Percentiles rank a stretch among this genome's conserved stretches.
phyloP scores from a whole-genome alignment of 2,888 invertebrate species.

The Athalia cordata region DNA sequence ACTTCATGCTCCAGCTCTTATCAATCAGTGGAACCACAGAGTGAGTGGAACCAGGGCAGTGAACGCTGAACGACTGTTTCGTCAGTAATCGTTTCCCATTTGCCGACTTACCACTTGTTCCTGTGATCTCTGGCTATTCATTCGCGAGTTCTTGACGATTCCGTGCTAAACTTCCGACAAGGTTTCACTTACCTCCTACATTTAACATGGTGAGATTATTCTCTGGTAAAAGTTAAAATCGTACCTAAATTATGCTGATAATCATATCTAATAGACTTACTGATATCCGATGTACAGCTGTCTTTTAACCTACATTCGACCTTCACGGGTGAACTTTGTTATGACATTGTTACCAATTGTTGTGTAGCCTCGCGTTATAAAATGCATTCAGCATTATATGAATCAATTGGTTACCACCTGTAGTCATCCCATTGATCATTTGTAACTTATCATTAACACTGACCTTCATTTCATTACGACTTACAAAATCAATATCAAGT shows the following conservation, averaged over 20 bases:
- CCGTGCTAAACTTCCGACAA: neutral
- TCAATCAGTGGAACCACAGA: no score
- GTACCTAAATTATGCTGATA: neutral
- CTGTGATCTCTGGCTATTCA: conserved; percentile 18
- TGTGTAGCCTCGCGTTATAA: neutral
- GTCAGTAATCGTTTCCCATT: no score
- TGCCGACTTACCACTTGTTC: neutral
- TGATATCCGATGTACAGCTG: neutral
- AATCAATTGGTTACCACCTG: neutral
- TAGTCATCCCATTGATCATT: neutral
- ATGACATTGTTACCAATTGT: conserved; percentile 29
- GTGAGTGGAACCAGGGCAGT: no score
- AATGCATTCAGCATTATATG: neutral
- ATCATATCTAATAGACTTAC: neutral
- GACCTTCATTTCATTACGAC: neutral
- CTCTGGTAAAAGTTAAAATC: neutral
- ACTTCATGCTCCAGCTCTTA: no score
- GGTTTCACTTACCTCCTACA: neutral
- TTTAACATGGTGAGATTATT: conserved; percentile 28
- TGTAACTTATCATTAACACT: no score
- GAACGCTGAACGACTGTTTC: no score
- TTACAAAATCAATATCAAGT: conserved; percentile 6
- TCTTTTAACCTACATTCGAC: conserved; percentile 38
- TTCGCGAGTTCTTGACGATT: neutral
- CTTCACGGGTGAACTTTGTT: conserved; percentile 29